These are phyloP conservation scores for Calyptomena viridis DNA, from an alignment of 2,113 vertebrate genomes.

Conservation along the genomic window DNA sequence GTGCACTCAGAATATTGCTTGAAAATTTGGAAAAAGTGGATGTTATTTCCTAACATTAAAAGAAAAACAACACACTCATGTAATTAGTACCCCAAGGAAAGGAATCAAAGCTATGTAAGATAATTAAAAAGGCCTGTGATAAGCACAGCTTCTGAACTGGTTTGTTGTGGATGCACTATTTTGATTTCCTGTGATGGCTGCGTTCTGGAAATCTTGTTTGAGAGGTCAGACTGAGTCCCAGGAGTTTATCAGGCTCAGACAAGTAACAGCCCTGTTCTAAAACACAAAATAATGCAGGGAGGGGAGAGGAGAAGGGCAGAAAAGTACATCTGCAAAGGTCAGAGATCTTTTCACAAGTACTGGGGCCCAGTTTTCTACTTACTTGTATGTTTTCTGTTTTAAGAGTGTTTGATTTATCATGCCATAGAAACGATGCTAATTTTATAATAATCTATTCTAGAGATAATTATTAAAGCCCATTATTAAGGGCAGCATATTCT, in stretches of 20 bases:
- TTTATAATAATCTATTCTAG: neutral
- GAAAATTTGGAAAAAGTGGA: constrained; percentile 27
- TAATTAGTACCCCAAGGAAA: constrained; percentile 57
- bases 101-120: constrained; percentile 46
- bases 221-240: constrained; percentile 19
- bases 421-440: neutral
- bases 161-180: constrained; percentile 45
- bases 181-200: constrained; percentile 12
- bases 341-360: neutral
- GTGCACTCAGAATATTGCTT: neutral
- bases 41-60: neutral
- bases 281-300: neutral
- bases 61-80: neutral
- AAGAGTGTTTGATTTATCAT: neutral
- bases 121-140: constrained; percentile 65
- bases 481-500: neutral
- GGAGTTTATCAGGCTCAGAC: neutral
- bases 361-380: neutral
- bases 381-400: neutral
- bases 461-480: neutral
- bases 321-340: neutral
- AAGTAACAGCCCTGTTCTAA: neutral
- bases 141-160: constrained; percentile 44
- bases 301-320: neutral
- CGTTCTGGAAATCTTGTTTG: constrained; percentile 36